phyloP scores from a whole-genome alignment of 2,797 vertebrate species.

The Malacoraja senta region DNA sequence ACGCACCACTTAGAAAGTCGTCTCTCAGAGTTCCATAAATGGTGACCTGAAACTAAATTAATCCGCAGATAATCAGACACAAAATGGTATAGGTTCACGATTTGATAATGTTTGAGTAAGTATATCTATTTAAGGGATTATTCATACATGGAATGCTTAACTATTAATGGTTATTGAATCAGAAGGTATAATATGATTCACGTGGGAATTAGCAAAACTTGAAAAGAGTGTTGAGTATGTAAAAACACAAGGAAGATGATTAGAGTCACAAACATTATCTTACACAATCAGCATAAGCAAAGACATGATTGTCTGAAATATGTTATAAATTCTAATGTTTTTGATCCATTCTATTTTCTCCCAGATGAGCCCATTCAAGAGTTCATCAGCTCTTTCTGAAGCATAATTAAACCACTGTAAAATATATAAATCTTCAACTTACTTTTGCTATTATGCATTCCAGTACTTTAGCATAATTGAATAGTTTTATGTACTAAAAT shows the following conservation, averaged over 20 bases:
- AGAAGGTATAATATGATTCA: background rate
- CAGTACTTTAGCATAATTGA: background rate
- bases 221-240: background rate
- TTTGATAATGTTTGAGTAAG: background rate
- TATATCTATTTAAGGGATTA: background rate
- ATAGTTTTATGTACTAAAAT: background rate
- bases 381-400: background rate
- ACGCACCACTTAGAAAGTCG: too few relatives aligned
- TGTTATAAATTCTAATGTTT: background rate
- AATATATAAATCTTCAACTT: background rate
- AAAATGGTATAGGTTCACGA: background rate
- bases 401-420: background rate
- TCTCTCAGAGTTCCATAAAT: background rate
- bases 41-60: background rate
- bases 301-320: background rate
- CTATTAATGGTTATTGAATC: background rate
- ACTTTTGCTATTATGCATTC: background rate
- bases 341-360: background rate
- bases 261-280: background rate
- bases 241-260: background rate
- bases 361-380: background rate
- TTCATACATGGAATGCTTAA: background rate
- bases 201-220: background rate
- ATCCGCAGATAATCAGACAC: background rate
- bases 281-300: too few relatives aligned